These are phyloP conservation scores for Pachypanchax playfairii DNA, from an alignment of 2,113 vertebrate species.

Conservation along the genomic window DNA sequence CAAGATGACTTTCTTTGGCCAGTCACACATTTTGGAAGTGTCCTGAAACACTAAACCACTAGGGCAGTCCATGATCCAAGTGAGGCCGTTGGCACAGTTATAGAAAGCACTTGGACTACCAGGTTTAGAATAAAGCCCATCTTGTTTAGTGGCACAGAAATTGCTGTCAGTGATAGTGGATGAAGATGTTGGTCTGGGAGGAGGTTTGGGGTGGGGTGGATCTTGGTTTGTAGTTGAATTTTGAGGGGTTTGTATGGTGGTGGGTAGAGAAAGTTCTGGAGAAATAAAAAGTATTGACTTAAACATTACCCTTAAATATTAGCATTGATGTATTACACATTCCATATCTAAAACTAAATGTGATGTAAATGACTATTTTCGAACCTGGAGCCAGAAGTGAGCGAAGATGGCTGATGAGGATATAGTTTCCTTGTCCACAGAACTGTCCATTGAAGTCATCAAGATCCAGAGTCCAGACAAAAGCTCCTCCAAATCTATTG, in stretches of 20 bases:
- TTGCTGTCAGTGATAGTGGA: neutral
- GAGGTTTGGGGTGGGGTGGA: neutral
- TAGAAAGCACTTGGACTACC: constrained; percentile 48
- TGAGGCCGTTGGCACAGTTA: constrained; percentile 51
- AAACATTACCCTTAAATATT: too few species aligned
- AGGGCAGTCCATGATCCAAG: constrained; percentile 48
- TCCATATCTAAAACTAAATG: too few species aligned
- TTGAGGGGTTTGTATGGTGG: constrained; percentile 1
- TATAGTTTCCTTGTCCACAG: constrained; percentile 76
- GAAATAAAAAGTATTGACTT: neutral
- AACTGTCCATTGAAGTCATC: constrained; percentile 84
- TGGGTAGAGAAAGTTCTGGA: constrained; percentile 38
- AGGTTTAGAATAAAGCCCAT: constrained; percentile 62
- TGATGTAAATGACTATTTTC: neutral
- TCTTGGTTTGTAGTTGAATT: neutral
- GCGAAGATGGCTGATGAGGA: constrained; percentile 75
- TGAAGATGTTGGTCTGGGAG: neutral
- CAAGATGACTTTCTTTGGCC: too few species aligned
- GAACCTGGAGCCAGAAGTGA: constrained; percentile 64
- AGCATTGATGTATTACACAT: neutral
- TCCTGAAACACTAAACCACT: constrained; percentile 47
- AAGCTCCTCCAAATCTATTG: constrained; percentile 81
- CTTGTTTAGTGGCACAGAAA: constrained; percentile 58
- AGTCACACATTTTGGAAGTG: constrained; percentile 67
- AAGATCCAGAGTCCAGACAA: constrained; percentile 83